phyloP scores from a whole-genome alignment of 2,888 invertebrate species.

The Dryobotodes eremita region DNA sequence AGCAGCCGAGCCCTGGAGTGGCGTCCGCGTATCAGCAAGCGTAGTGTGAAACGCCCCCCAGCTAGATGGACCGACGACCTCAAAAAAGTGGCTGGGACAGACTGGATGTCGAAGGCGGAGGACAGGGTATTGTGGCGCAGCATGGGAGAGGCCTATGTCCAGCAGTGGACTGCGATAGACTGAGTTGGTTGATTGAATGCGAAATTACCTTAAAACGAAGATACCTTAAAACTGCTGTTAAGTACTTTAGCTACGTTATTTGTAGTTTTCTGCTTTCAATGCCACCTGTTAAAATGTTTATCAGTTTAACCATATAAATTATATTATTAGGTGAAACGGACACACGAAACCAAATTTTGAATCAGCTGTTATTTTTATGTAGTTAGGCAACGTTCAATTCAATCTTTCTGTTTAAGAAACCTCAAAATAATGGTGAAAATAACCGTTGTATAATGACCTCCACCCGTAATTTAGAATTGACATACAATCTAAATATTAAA shows the following conservation, averaged over 20 bases:
- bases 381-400: constrained; percentile 13
- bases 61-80: no score
- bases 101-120: no score
- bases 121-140: no score
- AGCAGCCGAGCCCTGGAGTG: no score
- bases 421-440: not conserved
- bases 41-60: no score
- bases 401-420: not conserved
- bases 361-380: constrained; percentile 2
- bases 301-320: constrained; percentile 26
- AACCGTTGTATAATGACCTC: not conserved
- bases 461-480: constrained; percentile 6
- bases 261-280: constrained; percentile 46
- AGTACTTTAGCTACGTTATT: constrained; percentile 50
- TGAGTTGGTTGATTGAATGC: no score
- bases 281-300: constrained; percentile 45
- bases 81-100: no score
- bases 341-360: constrained; percentile 25
- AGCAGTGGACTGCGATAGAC: no score
- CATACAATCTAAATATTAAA: constrained; percentile 3
- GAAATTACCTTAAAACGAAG: no score
- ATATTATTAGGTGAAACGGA: constrained; percentile 30
- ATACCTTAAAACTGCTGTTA: constrained; percentile 46
- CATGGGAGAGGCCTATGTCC: no score
- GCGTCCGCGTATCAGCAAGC: no score